These are phyloP conservation scores for Drosophila robusta DNA, from an alignment of 2,888 invertebrate genomes.

Conservation along the genomic window DNA sequence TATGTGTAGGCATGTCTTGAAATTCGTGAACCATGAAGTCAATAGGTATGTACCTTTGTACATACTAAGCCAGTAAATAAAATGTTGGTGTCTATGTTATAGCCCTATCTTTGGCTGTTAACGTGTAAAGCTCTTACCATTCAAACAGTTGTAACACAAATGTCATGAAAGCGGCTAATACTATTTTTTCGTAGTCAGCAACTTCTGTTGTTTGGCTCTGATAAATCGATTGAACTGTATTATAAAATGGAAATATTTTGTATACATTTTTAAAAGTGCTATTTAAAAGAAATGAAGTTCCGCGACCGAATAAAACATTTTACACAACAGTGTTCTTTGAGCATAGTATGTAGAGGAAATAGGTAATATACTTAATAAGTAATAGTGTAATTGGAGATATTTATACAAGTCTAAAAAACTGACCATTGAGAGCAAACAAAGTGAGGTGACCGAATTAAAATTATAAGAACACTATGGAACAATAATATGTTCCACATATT, in stretches of 20 bases:
- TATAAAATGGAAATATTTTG: neutral
- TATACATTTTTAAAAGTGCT: neutral
- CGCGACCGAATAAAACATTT: conserved; percentile 61
- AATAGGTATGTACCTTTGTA: conserved; percentile 24
- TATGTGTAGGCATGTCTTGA: conserved; percentile 5
- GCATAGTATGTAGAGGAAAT: conserved; percentile 58
- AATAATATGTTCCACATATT: no score
- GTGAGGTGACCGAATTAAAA: no score
- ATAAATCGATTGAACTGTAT: conserved; percentile 10
- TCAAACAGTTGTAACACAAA: conserved; percentile 37
- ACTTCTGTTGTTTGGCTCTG: conserved; percentile 3
- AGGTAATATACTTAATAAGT: conserved; percentile 53
- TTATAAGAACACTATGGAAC: no score
- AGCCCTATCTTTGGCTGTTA: conserved; percentile 17
- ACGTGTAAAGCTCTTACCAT: conserved; percentile 28
- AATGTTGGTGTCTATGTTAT: conserved; percentile 4
- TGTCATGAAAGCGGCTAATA: conserved; percentile 13
- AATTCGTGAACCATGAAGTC: conserved; percentile 51
- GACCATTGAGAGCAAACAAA: no score
- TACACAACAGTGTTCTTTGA: conserved; percentile 50
- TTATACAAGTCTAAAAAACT: no score
- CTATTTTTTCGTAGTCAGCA: neutral
- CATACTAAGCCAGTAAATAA: neutral
- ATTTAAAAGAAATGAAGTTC: conserved; percentile 63
- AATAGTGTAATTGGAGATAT: no score